phyloP scores from a whole-genome alignment of 2,797 vertebrate genomes.

The Dermochelys coriacea region DNA sequence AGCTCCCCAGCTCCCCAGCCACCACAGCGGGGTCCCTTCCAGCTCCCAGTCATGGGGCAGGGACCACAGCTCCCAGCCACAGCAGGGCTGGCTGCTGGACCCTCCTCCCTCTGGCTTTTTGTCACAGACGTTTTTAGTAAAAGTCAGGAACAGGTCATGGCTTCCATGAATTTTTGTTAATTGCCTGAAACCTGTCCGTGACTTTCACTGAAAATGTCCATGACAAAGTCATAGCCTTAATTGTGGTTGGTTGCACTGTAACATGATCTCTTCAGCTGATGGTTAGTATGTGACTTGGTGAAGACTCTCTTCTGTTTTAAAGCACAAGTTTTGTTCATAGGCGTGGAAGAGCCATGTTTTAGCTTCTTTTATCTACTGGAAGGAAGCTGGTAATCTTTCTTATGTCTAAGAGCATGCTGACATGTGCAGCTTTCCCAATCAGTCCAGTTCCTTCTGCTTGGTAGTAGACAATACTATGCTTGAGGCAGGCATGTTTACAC shows the following conservation, averaged over 20 bases:
- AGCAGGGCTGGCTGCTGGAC: too few relatives aligned
- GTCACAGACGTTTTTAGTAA: too few relatives aligned
- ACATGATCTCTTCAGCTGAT: slow-evolving; percentile 1
- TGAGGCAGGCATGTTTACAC: background rate
- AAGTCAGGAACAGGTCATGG: too few relatives aligned
- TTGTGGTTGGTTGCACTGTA: background rate
- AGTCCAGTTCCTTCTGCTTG: background rate
- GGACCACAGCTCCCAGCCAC: too few relatives aligned
- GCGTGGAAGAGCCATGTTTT: background rate
- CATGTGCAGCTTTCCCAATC: background rate
- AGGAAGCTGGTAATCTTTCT: background rate
- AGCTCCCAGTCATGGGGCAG: too few relatives aligned
- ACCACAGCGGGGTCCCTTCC: too few relatives aligned
- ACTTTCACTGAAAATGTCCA: too few relatives aligned
- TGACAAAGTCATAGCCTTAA: too few relatives aligned
- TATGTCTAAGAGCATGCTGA: background rate
- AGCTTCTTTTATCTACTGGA: background rate
- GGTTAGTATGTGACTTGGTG: background rate
- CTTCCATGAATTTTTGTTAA: too few relatives aligned
- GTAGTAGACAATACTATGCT: background rate
- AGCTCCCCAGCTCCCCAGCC: too few relatives aligned
- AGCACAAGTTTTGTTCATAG: background rate
- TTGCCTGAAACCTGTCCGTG: too few relatives aligned
- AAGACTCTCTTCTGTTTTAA: background rate
- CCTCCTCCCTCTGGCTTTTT: too few relatives aligned